These are phyloP conservation scores for Ploceus nigricollis DNA, from an alignment of 2,113 vertebrate genomes.

Conservation along the genomic window DNA sequence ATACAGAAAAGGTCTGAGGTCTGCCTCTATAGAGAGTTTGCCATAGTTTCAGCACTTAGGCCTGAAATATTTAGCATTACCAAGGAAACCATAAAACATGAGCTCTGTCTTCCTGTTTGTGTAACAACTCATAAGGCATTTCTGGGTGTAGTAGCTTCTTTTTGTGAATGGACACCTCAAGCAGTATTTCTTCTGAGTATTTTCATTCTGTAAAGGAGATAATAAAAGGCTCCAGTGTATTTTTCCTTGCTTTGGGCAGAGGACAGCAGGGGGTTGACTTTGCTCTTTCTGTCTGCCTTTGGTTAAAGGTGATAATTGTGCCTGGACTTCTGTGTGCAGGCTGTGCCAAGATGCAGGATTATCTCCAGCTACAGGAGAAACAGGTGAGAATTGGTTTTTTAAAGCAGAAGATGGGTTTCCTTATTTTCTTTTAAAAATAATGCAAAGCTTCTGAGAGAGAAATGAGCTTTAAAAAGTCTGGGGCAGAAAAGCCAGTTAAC, in stretches of 20 bases:
- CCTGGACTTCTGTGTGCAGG: conserved; percentile 15
- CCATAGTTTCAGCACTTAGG: not conserved
- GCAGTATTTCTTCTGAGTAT: not conserved
- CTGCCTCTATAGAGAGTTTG: not conserved
- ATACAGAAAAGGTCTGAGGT: not conserved
- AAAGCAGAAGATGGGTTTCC: not conserved
- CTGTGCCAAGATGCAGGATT: conserved; percentile 37
- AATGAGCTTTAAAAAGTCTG: not conserved
- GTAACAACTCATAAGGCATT: not conserved
- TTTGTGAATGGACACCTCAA: not conserved
- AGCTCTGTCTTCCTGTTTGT: not conserved
- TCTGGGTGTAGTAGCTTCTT: not conserved
- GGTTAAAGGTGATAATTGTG: conserved; percentile 46
- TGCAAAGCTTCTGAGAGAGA: not conserved
- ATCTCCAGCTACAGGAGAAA: conserved; percentile 11
- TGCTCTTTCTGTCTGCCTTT: not conserved
- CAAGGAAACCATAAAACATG: not conserved
- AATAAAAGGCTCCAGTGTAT: not conserved
- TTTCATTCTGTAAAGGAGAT: not conserved
- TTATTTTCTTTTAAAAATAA: not conserved
- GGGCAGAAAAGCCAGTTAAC: not conserved
- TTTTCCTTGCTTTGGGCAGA: not conserved
- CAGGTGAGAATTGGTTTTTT: conserved; percentile 42
- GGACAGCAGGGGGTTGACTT: not conserved
- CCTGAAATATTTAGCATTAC: not conserved